Base-by-base conservation (phyloP, 2,888 invertebrate species). In the Ophion obscuratus region DNA sequence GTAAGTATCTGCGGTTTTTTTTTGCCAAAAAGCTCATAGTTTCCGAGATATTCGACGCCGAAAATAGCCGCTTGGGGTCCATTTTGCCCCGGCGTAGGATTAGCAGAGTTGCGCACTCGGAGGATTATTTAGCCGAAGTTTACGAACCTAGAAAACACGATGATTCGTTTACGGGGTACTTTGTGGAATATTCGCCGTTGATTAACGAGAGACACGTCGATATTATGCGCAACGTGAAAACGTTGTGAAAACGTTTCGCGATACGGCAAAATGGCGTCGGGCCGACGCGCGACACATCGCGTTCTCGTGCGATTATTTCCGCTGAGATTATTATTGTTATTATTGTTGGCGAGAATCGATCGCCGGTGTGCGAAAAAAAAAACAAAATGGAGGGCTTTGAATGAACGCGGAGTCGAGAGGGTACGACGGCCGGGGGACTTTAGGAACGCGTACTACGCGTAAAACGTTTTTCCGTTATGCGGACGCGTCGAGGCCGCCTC, bases 211-310 rank as follows among this genome's bases (percentile, higher is more conserved):
- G 53, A 53, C 53, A 5, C 53, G 17, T 53, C 53, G 53, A 53
- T 53, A 53, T 71, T 47, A 9, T 7, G 47, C 62, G 70, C 47
- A 77, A 66, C 62, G 6, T n/a, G 74, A 61, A 44, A 62, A 74
- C 27, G 40, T 24, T 71, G 6, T n/a, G 74, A 61, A 44, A 62
- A 74, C 27, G 40, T 24, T 71, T 78, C 40, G 20, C 27, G 67
- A 59, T n/a, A 40, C 31, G 24, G 44, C n/a, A 71, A 79, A 62
- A 79, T 79, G 79, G 79, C 79, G 79, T 62, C 79, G 62, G 47
- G 61, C 62, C 70, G 79, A 71, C 70, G 79, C 71, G 66, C 24
- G 40, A 27, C 5, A 20, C 59, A 40, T 61, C 67, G 57, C 66
- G 67, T 53, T 71, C 53, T 20, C 14, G 36, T 59, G 36, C 61